Conservation (phyloP, 1,140 invertebrate species). For the Papilio polyxenes region DNA sequence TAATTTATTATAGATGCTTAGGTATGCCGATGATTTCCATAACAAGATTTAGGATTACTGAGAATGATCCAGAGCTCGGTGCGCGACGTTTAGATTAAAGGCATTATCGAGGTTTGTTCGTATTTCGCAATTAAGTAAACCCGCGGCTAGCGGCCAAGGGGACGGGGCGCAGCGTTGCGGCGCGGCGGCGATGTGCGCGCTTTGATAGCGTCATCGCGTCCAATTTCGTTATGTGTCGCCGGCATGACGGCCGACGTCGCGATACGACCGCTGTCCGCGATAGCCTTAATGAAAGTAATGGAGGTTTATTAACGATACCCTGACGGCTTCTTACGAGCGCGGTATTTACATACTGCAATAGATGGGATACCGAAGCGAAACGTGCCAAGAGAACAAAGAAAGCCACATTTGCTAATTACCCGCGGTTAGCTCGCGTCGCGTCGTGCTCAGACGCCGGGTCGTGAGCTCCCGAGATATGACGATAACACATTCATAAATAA, state of each 20-base stretch:
- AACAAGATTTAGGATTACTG: slow-evolving; percentile 78
- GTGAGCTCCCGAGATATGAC: slow-evolving; percentile 79
- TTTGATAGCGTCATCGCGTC: slow-evolving; percentile 76
- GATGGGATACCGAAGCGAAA: slow-evolving; percentile 70
- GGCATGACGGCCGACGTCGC: slow-evolving; percentile 73
- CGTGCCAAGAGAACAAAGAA: slow-evolving; percentile 79
- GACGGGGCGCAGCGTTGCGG: slow-evolving; percentile 41
- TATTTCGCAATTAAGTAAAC: slow-evolving; percentile 75
- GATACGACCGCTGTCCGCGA: slow-evolving; percentile 74
- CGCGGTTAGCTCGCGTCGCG: slow-evolving; percentile 78
- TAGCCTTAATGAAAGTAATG: slow-evolving; percentile 80
- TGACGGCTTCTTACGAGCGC: slow-evolving; percentile 64
- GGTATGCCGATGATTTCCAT: slow-evolving; percentile 76
- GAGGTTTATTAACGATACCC: slow-evolving; percentile 77
- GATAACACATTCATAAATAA: slow-evolving; percentile 81
- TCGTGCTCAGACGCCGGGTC: slow-evolving; percentile 77
- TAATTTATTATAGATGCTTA: slow-evolving; percentile 79
- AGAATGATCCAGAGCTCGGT: slow-evolving; percentile 64
- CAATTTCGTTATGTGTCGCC: slow-evolving; percentile 77
- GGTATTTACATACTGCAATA: slow-evolving; percentile 69
- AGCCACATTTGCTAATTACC: slow-evolving; percentile 80
- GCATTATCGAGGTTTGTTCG: slow-evolving; percentile 76
- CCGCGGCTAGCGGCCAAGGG: slow-evolving; percentile 54
- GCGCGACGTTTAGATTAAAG: slow-evolving; percentile 64
- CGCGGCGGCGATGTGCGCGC: slow-evolving; percentile 63